Evolutionary conservation across 2,888 invertebrate species (phyloP).

Genomic region (Drosophila borealis): DNA sequence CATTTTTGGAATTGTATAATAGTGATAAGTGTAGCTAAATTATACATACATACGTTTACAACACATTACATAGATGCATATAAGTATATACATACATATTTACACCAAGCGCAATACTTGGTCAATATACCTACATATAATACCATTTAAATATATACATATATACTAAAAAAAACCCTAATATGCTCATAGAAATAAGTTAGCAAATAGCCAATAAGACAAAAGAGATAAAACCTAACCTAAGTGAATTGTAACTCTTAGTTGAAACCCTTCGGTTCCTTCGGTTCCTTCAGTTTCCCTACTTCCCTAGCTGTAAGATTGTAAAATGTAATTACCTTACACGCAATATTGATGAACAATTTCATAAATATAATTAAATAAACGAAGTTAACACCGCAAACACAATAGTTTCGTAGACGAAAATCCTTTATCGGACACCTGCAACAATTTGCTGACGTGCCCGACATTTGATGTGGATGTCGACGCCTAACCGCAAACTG

Average conservation of each 20-base stretch:
- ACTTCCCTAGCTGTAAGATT: conserved; percentile 53
- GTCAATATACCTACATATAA: conserved; percentile 17
- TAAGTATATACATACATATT: conserved; percentile 25
- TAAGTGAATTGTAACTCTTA: conserved; percentile 59
- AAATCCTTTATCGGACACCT: conserved; percentile 54
- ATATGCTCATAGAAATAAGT: conserved; percentile 48
- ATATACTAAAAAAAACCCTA: conserved; percentile 19
- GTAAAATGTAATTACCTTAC: conserved; percentile 74
- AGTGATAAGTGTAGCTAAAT: conserved; percentile 70
- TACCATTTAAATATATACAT: conserved; percentile 35
- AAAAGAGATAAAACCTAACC: conserved; percentile 36
- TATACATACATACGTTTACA: conserved; percentile 46
- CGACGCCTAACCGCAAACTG: conserved; percentile 79
- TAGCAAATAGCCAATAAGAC: conserved; percentile 41
- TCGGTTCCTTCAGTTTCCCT: conserved; percentile 4
- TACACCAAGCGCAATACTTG: conserved; percentile 14
- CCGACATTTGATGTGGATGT: conserved; percentile 26
- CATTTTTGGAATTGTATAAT: conserved; percentile 79
- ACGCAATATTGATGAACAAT: conserved; percentile 70
- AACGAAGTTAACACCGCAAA: conserved; percentile 72
- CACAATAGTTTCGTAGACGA: conserved; percentile 37
- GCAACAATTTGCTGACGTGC: conserved; percentile 46
- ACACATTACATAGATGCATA: conserved; percentile 12
- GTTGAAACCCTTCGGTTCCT: conserved; percentile 17
- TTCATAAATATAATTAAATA: conserved; percentile 73